phyloP scores from a whole-genome alignment of 2,113 vertebrate genomes.

The Pterocles orientalis region DNA sequence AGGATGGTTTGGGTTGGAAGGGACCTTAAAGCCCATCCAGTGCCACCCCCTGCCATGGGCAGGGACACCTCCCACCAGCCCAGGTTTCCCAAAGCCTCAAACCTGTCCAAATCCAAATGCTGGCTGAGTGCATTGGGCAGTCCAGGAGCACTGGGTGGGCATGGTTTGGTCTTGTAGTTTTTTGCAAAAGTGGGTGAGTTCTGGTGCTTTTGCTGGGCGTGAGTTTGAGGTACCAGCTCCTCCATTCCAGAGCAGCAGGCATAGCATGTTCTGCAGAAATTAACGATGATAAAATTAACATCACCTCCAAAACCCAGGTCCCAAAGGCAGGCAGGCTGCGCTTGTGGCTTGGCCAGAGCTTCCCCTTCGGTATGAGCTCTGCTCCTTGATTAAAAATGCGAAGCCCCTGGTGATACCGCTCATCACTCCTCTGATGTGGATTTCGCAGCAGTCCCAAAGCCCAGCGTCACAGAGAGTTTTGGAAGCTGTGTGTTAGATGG shows the following conservation, averaged over 20 bases:
- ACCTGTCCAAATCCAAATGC: too few relatives aligned
- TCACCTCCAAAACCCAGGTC: not conserved
- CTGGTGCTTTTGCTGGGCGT: too few relatives aligned
- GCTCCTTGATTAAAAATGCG: not conserved
- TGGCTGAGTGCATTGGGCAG: not conserved
- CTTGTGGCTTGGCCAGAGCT: not conserved
- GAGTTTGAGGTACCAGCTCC: not conserved
- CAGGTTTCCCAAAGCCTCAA: too few relatives aligned
- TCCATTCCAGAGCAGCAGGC: not conserved
- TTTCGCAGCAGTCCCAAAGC: not conserved
- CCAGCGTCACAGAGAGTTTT: fast-evolving
- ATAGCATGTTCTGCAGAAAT: not conserved
- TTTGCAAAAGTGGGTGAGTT: fast-evolving
- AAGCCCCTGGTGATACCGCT: not conserved
- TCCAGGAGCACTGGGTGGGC: not conserved
- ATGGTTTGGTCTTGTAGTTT: not conserved
- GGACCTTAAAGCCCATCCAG: too few relatives aligned
- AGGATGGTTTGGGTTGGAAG: too few relatives aligned
- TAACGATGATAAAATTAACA: not conserved
- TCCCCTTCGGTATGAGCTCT: not conserved
- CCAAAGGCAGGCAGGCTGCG: not conserved
- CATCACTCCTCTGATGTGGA: not conserved
- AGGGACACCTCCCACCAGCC: too few relatives aligned
- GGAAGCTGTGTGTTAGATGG: not conserved
- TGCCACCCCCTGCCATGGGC: too few relatives aligned